phyloP scores from a whole-genome alignment of 30 jellyfish, hydroid and myxozoan species.

The Turritopsis rubra region DNA sequence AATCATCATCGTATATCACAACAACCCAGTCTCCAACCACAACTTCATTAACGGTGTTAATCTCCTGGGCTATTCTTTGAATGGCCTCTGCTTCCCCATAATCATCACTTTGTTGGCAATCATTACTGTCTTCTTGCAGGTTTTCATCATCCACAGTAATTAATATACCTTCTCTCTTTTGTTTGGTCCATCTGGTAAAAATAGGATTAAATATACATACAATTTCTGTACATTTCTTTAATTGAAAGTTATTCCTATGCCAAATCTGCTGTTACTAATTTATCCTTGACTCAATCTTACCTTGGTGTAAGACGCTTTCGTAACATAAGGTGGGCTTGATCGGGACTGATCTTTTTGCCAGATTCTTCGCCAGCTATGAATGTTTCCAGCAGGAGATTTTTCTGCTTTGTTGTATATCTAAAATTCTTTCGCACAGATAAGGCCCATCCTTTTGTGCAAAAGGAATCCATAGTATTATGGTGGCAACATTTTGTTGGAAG shows the following conservation, averaged over 20 bases:
- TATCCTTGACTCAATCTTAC: background rate
- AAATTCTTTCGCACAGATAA: background rate
- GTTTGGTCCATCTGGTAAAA: background rate
- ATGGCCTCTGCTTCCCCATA: background rate
- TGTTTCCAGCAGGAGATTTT: background rate
- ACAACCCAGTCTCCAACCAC: background rate
- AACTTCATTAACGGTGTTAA: background rate
- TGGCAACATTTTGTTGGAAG: background rate
- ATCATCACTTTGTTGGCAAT: background rate
- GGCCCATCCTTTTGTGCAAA: background rate
- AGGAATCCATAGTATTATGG: background rate
- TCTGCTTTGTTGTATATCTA: slow-evolving; percentile 5
- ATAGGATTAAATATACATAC: background rate
- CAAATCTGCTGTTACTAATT: background rate
- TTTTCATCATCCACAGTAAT: background rate
- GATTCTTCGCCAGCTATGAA: slow-evolving; percentile 18
- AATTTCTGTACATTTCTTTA: background rate
- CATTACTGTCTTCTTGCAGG: background rate
- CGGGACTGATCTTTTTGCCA: slow-evolving; percentile 20
- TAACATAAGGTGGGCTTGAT: background rate
- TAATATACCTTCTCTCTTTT: background rate
- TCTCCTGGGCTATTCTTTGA: background rate
- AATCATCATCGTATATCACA: background rate
- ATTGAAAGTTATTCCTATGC: background rate
- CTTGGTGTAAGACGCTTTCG: background rate